phyloP scores from a whole-genome alignment of 2,797 vertebrate genomes.

The Epinephelus malabaricus region DNA sequence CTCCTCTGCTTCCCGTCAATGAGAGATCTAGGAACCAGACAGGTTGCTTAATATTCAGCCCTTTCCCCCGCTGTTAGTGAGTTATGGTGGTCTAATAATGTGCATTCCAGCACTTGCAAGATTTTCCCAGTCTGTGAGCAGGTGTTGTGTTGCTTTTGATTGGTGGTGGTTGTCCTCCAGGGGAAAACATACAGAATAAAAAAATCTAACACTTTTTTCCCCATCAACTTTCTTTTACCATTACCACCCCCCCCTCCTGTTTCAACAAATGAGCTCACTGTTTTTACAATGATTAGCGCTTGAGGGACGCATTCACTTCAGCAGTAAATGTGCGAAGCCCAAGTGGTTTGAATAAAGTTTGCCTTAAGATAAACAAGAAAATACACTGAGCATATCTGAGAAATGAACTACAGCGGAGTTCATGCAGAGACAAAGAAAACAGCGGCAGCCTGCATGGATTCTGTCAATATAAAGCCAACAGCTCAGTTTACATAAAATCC shows the following conservation, averaged over 20 bases:
- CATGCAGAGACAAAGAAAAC: constrained; percentile 48
- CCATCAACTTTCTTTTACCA: constrained; percentile 34
- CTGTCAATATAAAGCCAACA: constrained; percentile 39
- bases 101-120: constrained; percentile 48
- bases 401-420: constrained; percentile 38
- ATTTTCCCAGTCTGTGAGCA: constrained; percentile 48
- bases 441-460: constrained; percentile 27
- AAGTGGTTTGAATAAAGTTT: constrained; percentile 36
- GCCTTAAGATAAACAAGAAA: constrained; percentile 48
- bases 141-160: constrained; percentile 56
- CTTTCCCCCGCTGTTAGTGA: constrained; percentile 41
- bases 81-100: constrained; percentile 61
- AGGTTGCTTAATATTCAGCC: constrained; percentile 60
- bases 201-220: not conserved
- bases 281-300: constrained; percentile 60
- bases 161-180: constrained; percentile 27
- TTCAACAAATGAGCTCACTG: constrained; percentile 70
- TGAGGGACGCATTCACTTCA: constrained; percentile 51
- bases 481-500: constrained; percentile 40
- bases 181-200: constrained; percentile 5
- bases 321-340: constrained; percentile 35
- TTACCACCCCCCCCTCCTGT: constrained; percentile 35
- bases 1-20: constrained; percentile 52
- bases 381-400: constrained; percentile 22
- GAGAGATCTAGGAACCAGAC: constrained; percentile 51